phyloP scores from a whole-genome alignment of 1,140 invertebrate genomes.

The Odontomachus brunneus region DNA sequence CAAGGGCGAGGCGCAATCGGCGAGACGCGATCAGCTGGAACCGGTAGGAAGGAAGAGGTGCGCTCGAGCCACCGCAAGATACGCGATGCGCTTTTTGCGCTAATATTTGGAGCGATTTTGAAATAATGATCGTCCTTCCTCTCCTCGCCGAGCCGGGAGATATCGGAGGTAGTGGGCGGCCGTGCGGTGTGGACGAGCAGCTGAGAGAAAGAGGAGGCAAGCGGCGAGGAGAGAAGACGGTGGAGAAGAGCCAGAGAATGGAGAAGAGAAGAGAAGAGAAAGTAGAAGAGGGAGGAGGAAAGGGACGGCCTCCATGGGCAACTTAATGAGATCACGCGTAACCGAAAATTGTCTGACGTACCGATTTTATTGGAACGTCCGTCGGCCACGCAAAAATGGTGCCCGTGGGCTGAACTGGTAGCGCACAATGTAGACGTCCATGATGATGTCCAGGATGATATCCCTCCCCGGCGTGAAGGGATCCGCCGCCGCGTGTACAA shows the following conservation, averaged over 20 bases:
- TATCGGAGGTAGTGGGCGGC: constrained; percentile 42
- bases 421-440: constrained; percentile 54
- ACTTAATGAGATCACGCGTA: constrained; percentile 85
- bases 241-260: background rate
- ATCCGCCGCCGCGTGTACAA: constrained; percentile 40
- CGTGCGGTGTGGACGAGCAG: constrained; percentile 54
- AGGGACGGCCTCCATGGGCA: constrained; percentile 66
- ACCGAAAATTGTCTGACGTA: constrained; percentile 84
- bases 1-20: constrained; percentile 39
- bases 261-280: constrained; percentile 16
- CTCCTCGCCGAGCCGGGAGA: background rate
- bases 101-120: constrained; percentile 80
- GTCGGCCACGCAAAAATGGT: constrained; percentile 72
- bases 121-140: constrained; percentile 79
- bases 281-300: constrained; percentile 46
- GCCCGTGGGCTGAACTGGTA: constrained; percentile 55
- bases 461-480: constrained; percentile 42
- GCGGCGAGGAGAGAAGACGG: constrained; percentile 5
- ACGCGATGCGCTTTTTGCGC: constrained; percentile 80
- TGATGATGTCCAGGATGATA: constrained; percentile 66
- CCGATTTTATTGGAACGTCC: constrained; percentile 82
- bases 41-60: background rate
- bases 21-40: constrained; percentile 46
- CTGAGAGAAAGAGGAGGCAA: constrained; percentile 29
- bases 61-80: constrained; percentile 75